Conservation (phyloP, 1,140 invertebrate genomes). For the Myzus persicae region DNA sequence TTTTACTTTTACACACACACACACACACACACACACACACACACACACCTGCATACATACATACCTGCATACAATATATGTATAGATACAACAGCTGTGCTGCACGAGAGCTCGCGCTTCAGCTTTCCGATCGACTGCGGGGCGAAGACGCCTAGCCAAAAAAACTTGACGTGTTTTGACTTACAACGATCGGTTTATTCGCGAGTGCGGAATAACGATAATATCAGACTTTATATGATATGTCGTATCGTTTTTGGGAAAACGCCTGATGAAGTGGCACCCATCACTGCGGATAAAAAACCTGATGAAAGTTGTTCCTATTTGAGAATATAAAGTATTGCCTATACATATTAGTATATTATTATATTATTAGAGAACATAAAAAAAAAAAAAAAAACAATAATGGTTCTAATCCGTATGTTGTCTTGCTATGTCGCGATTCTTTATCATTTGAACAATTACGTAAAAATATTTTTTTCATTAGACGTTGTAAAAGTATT, state of each 20-base stretch:
- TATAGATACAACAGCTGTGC: no score
- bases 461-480: neutral
- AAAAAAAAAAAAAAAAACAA: no score
- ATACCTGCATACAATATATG: neutral
- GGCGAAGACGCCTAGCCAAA: neutral
- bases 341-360: no score
- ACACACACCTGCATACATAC: no score
- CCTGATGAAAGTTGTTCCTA: neutral
- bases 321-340: no score
- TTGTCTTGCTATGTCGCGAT: neutral
- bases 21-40: no score
- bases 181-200: neutral
- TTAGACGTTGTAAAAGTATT: neutral
- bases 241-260: neutral
- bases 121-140: neutral
- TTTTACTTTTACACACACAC: neutral
- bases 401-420: neutral
- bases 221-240: neutral
- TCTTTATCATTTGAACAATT: neutral
- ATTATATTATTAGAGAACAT: neutral
- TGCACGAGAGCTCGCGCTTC: neutral
- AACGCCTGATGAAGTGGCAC: neutral
- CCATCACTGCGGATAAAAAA: neutral
- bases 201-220: neutral
- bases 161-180: neutral